Base-by-base conservation (phyloP, 1,140 invertebrate genomes). In the Orius insidiosus region DNA sequence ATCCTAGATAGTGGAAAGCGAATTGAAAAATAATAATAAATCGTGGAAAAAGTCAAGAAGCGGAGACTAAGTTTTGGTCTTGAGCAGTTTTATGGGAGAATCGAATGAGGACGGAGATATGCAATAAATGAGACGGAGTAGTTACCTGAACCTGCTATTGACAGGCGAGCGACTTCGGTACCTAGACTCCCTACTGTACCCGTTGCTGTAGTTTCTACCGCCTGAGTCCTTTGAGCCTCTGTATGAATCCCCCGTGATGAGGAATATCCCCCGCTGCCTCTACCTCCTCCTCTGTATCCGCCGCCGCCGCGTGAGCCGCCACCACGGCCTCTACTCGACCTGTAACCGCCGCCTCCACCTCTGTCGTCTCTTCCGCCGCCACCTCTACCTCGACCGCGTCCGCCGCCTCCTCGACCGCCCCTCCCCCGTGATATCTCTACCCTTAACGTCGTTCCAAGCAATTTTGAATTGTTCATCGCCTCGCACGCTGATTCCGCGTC, bases 401-500 rank as follows among this genome's bases (percentile, higher is more conserved):
- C 63, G 45, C 69, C 59, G 51, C 64, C 62, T 24, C 69, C 61
- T 11, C 68, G 64, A 8, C 75, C 66, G 45, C 71, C 67, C 47
- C 77, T 71, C 46, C 80, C 80, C 50, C 80, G 72, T 30, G 80
- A 83, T 52, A 87, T 77, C 67, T 88, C 83, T 45, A 88, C 83
- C 56, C 80, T 70, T 45, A 86, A 66, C 56, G 82, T 84, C 48
- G 78, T 78, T 50, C 83, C 83, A 64, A 82, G 64, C 52, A 85
- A 70, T 56, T 81, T 80, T 50, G 76, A 76, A 49, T 90, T 90
- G 66, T 97, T 93, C 58, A 96, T 71, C 54, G 75, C 83, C 62
- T 80, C 80, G 61, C 87, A 89, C 31, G 92, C 89, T 62, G 90
- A 79, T 62, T 93, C 85, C 19, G 93, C 93, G 68, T 97, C 90